Percentiles rank a stretch among this genome's conserved stretches.
These are phyloP conservation scores for Papilio demoleus DNA, from an alignment of 2,888 invertebrate genomes.

Conservation along the genomic window DNA sequence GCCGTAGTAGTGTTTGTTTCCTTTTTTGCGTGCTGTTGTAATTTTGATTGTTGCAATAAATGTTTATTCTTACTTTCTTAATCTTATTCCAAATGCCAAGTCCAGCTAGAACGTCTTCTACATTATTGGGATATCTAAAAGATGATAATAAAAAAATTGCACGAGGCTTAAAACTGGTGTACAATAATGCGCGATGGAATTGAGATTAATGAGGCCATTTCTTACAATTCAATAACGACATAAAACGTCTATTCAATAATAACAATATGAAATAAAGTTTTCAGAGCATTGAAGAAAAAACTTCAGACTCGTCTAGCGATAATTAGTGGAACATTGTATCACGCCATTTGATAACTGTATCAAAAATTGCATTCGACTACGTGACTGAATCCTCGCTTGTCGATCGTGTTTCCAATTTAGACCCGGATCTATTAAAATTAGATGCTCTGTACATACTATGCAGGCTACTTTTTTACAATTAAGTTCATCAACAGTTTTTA, in stretches of 20 bases:
- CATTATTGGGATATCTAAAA: no score
- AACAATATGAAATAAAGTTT: background rate
- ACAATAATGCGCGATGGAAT: no score
- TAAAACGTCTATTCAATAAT: background rate
- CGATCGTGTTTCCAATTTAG: constrained; percentile 25
- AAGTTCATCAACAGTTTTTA: constrained; percentile 16
- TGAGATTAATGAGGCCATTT: no score
- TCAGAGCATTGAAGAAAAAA: background rate
- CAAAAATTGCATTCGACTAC: constrained; percentile 37
- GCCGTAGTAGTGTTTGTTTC: no score
- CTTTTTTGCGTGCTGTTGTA: no score
- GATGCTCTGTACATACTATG: background rate
- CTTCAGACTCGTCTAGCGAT: constrained; percentile 1
- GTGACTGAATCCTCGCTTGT: constrained; percentile 29
- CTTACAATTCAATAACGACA: no score
- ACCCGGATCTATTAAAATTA: constrained; percentile 23
- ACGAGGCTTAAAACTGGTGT: no score
- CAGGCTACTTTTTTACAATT: background rate
- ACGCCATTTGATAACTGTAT: constrained; percentile 34
- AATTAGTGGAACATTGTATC: constrained; percentile 20
- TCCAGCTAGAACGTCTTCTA: no score
- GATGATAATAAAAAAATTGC: no score
- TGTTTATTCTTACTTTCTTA: no score
- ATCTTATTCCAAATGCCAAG: no score
- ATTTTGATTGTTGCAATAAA: no score